Conservation (phyloP, 2,113 vertebrate genomes). For the Anarhynchus alexandrinus region DNA sequence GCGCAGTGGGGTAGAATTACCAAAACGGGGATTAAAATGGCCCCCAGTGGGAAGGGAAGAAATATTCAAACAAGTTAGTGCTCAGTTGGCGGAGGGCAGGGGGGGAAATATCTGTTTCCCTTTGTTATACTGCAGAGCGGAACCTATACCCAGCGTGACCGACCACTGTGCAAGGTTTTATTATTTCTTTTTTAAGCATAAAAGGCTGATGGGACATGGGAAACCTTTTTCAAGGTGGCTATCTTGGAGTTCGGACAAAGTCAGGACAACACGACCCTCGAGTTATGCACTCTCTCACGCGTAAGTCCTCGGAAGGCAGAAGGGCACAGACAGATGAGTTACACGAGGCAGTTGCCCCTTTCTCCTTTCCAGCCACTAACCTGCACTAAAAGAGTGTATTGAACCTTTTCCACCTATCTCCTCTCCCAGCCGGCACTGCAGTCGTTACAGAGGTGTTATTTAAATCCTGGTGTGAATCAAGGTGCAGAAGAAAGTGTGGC, state of each 20-base stretch:
- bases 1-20: slow-evolving; percentile 57
- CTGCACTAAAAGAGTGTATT: not conserved
- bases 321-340: not conserved
- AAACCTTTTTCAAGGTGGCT: not conserved
- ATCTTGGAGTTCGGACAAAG: not conserved
- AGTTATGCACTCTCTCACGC: not conserved
- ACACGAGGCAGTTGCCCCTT: not conserved
- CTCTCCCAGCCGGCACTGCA: not conserved
- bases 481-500: not conserved
- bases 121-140: not conserved
- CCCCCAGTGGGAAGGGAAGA: slow-evolving; percentile 17
- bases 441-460: not conserved
- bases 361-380: not conserved
- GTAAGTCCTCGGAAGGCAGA: not conserved
- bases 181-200: not conserved
- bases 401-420: not conserved
- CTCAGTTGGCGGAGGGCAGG: not conserved
- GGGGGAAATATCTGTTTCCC: not conserved
- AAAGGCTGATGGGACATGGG: not conserved
- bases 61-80: not conserved
- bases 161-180: not conserved
- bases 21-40: slow-evolving; percentile 5
- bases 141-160: not conserved
- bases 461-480: not conserved
- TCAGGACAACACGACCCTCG: not conserved